Base-by-base conservation (phyloP, 2,888 invertebrate genomes). In the Liopterus haemorrhoidalis region DNA sequence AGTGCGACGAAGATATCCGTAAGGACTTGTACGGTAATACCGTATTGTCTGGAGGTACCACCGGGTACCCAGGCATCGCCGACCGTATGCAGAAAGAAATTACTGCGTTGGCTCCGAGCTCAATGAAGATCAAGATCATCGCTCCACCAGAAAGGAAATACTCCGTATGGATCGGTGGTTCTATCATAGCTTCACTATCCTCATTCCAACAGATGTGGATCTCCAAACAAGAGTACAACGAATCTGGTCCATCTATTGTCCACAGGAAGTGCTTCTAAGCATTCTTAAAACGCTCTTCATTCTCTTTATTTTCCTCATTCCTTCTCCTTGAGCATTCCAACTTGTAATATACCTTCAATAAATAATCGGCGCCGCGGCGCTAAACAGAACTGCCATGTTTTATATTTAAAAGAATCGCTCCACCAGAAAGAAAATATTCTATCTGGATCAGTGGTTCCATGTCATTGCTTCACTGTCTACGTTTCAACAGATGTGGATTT, bases 261-360 rank as follows among this genome's bases (percentile, higher is more conserved):
- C 93, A 94, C 85, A 87, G 93, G 78, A 94, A 94, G 79, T 94
- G 93, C 82, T 93, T 93, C 84, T 92, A 91, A 82, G 71, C 57
- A 40, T 45, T 37, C 42, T 41, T 38, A 36, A 41, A 36, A 47
- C 38, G 56, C 57, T 54, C 55, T 55, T 58, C 60, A 64, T 63
- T 63, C 63, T 60, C 61, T 60, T 43, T 49, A 50, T 49, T 28
- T 52, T 59, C 53, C 48, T 53, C 48, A 8, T 6, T n/a, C n/a
- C 8, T 9, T 9, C 18, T 33, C 19, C 9, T 41, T 51, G 58
- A 59, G 57, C 59, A 59, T 63, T 62, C 59, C 59, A 58, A 54
- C 39, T 51, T 57, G 56, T 57, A 56, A 54, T 57, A 57, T 57
- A 56, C 53, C 50, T 51, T 54, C 55, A 55, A 55, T 55, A 12